These are phyloP conservation scores for Marronus borbonicus DNA, from an alignment of 2,888 invertebrate genomes.

Conservation along the genomic window DNA sequence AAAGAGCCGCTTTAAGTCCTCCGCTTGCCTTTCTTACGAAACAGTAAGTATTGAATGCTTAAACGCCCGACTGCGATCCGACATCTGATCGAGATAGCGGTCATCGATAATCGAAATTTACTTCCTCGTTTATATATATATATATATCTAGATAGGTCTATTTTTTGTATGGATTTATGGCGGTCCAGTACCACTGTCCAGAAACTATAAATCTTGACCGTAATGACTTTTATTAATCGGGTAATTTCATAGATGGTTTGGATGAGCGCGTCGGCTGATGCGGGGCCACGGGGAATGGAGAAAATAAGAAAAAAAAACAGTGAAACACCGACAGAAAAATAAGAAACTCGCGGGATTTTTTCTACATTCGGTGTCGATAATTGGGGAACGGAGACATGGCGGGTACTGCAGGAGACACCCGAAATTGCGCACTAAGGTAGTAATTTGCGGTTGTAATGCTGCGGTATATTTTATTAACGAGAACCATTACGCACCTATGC, in stretches of 20 bases:
- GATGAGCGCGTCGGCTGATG: slow-evolving; percentile 3
- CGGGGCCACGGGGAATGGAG: background rate
- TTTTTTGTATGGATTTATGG: slow-evolving; percentile 42
- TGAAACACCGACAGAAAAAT: background rate
- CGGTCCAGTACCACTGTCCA: slow-evolving; percentile 35
- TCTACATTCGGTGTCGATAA: slow-evolving; percentile 28
- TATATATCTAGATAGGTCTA: slow-evolving; percentile 11
- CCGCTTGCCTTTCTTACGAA: slow-evolving; percentile 37
- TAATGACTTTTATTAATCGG: slow-evolving; percentile 56
- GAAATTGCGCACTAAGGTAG: slow-evolving; percentile 32
- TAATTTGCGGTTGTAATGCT: slow-evolving; percentile 33
- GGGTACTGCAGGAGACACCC: slow-evolving; percentile 23
- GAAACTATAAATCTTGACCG: slow-evolving; percentile 53
- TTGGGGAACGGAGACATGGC: slow-evolving; percentile 25
- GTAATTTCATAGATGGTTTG: slow-evolving; percentile 52
- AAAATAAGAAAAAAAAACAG: background rate
- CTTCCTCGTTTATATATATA: slow-evolving; percentile 29
- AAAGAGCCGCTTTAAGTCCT: slow-evolving; percentile 51
- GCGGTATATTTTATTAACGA: slow-evolving; percentile 35
- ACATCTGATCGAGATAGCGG: slow-evolving; percentile 13
- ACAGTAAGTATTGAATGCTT: slow-evolving; percentile 27
- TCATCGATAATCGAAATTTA: slow-evolving; percentile 26
- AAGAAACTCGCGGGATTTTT: slow-evolving; percentile 19
- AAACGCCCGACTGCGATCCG: background rate
- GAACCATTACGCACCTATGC: slow-evolving; percentile 17